These are phyloP conservation scores for Eidolon helvum DNA, from an alignment of 2,113 vertebrate genomes.

Conservation along the genomic window DNA sequence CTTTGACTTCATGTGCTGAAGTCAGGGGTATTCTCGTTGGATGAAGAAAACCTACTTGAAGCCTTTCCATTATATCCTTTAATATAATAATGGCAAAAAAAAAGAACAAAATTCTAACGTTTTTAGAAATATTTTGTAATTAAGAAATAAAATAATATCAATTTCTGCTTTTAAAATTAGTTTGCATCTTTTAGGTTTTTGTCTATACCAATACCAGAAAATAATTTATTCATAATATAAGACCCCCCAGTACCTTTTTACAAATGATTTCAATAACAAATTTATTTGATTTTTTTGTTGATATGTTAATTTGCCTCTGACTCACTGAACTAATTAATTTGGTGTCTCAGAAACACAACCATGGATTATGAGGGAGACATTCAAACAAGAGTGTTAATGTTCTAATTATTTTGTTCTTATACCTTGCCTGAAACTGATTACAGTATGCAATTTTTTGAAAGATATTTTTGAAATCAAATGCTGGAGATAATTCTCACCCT, in stretches of 20 bases:
- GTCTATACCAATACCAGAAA: background rate
- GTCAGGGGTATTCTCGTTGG: background rate
- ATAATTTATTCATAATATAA: background rate
- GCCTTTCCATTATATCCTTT: background rate
- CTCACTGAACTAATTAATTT: background rate
- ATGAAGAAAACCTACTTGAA: background rate
- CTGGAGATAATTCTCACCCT: background rate
- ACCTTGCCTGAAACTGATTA: background rate
- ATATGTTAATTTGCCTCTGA: constrained; percentile 8
- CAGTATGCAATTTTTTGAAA: background rate
- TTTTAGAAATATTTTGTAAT: background rate
- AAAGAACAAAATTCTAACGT: background rate
- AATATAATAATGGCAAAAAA: background rate
- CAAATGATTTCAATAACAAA: background rate
- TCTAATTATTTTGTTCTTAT: constrained; percentile 4
- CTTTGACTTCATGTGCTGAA: background rate
- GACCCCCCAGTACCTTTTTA: background rate
- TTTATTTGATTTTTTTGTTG: background rate
- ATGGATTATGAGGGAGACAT: background rate
- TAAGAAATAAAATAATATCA: background rate
- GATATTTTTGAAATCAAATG: background rate
- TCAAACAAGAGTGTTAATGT: constrained; percentile 46
- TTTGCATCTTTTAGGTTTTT: background rate
- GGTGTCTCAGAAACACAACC: background rate
- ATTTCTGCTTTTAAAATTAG: background rate